Evolutionary conservation across 1,140 invertebrate genomes (phyloP).

Genomic region (Macrosteles quadrilineatus): DNA sequence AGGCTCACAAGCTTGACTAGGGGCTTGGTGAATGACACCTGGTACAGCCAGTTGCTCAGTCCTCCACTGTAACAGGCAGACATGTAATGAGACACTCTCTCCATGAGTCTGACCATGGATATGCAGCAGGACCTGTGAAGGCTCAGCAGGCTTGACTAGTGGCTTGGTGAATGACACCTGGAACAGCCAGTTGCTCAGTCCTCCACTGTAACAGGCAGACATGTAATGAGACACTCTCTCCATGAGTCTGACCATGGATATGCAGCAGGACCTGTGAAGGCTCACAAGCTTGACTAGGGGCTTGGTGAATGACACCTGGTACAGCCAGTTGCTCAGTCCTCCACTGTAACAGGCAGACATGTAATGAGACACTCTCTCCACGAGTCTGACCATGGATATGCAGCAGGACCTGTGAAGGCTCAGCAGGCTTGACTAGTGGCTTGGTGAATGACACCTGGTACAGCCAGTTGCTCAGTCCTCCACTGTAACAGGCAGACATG

Average conservation of each 20-base stretch:
- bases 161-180: slow-evolving; percentile 68
- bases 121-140: slow-evolving; percentile 75
- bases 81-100: too few relatives aligned
- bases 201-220: slow-evolving; percentile 68
- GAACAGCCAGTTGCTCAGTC: slow-evolving; percentile 80
- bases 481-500: slow-evolving; percentile 65
- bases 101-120: slow-evolving; percentile 91
- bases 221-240: too few relatives aligned
- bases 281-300: slow-evolving; percentile 47
- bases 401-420: too few relatives aligned
- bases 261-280: slow-evolving; percentile 77
- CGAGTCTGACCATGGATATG: too few relatives aligned
- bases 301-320: slow-evolving; percentile 71
- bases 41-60: slow-evolving; percentile 80
- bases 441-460: slow-evolving; percentile 74
- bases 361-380: too few relatives aligned
- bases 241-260: slow-evolving; percentile 89
- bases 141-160: slow-evolving; percentile 49
- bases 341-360: slow-evolving; percentile 67
- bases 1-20: slow-evolving; percentile 51
- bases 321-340: slow-evolving; percentile 79
- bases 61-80: slow-evolving; percentile 69
- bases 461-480: slow-evolving; percentile 78
- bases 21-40: slow-evolving; percentile 66
- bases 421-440: slow-evolving; percentile 43